Base-by-base conservation (phyloP, 1,140 invertebrate species). In the Chionoecetes opilio region DNA sequence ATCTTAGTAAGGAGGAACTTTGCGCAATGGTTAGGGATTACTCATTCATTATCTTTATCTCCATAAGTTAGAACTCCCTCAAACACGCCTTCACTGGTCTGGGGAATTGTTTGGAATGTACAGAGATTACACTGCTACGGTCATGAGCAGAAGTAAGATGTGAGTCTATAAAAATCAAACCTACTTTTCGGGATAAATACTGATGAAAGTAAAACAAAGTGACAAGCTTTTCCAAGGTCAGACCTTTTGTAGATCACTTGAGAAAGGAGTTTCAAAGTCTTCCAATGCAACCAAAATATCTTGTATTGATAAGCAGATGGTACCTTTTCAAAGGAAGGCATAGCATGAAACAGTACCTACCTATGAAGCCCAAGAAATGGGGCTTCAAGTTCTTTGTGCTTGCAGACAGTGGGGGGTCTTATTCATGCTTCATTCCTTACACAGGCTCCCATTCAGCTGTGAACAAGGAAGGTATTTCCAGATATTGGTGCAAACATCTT, bases 281-380 rank as follows among this genome's bases (percentile, higher is more conserved):
- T 85, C 53, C 94, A n/a, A 86, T 88, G 63, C 41, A 87, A 46
- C 82, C 82, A 95, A 85, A 89, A 82, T 37, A 38, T 95, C 92
- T n/a, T 95, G 94, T 38, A 90, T 95, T 92, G 94, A 95, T 53
- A 96, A 96, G 92, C 96, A 96, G 41, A 96, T 96, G 88, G 86
- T 96, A 2, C 95, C 95, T n/a, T 17, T 96, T 96, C 94, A 96
- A 96, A 93, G 96, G 96, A 82, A 92, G 34, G 46, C 93, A 96
- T 63, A 17, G 29, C 6, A 63, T 93, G 75, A 96, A 96, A 88
- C 93, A 96, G 82, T 96, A 96, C 91, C 95, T 96, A 29, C 94
- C 85, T 34, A 96, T 93, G 31, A 96, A 96, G 88, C 96, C 95
- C 8, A 86, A 96, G 21, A 95, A 95, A 92, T 96, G 96, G 53